A percentile compares a stretch with the other conserved stretches of the same genome.
These are phyloP conservation scores for Muscicapa striata DNA, from an alignment of 2,797 vertebrate genomes.

Conservation along the genomic window DNA sequence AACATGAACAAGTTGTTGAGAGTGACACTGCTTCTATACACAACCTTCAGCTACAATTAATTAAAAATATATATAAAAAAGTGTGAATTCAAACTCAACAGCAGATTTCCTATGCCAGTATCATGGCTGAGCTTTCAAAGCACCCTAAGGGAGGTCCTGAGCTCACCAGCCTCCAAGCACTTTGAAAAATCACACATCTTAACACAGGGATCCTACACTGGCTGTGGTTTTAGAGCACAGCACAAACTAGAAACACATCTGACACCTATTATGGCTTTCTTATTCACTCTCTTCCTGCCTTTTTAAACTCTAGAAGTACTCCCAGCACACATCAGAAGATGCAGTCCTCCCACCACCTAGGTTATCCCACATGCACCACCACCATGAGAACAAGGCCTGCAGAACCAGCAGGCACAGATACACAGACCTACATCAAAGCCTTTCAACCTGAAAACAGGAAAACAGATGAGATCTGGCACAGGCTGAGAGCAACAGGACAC, in stretches of 20 bases:
- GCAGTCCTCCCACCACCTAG: background rate
- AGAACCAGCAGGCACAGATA: background rate
- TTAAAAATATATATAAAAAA: background rate
- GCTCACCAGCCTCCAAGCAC: background rate
- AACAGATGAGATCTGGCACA: background rate
- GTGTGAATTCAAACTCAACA: background rate
- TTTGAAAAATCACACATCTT: background rate
- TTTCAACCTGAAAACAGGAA: slow-evolving; percentile 19
- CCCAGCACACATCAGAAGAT: background rate
- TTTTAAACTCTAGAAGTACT: slow-evolving; percentile 8
- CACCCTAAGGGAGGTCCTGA: background rate
- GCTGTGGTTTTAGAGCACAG: background rate
- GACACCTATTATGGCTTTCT: background rate
- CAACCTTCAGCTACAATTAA: background rate
- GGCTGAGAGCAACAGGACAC: background rate
- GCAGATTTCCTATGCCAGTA: background rate
- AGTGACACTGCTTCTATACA: background rate
- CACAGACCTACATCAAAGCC: background rate
- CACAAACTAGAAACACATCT: slow-evolving; percentile 1
- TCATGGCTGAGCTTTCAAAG: background rate
- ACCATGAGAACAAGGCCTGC: background rate
- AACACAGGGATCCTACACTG: background rate
- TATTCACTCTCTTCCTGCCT: background rate
- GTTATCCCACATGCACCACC: background rate
- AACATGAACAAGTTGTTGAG: background rate